Conservation (phyloP, 2,797 vertebrate species). For the Delichon dasypus region DNA sequence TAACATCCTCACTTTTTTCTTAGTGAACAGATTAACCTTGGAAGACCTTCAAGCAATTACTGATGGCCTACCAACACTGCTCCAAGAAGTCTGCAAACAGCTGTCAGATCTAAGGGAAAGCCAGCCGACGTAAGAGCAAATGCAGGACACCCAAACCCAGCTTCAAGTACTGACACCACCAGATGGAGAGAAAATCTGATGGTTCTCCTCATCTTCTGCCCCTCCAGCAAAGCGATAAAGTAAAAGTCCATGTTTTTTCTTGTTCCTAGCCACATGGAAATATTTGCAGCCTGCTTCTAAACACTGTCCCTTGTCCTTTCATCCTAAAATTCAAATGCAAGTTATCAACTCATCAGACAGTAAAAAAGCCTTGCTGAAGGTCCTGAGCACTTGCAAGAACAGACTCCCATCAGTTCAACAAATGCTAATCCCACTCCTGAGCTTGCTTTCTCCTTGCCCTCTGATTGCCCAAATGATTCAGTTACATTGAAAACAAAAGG, state of each 20-base stretch:
- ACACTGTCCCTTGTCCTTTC: background rate
- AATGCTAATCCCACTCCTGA: background rate
- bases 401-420: background rate
- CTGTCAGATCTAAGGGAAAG: background rate
- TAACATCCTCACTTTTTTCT: background rate
- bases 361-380: background rate
- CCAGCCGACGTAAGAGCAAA: fast-evolving
- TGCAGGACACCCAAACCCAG: background rate
- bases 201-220: background rate
- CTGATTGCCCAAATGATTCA: background rate
- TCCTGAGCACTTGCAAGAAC: background rate
- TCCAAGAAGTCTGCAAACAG: background rate
- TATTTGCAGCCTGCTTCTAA: background rate
- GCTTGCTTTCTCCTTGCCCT: background rate
- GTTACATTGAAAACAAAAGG: background rate
- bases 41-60: background rate
- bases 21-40: background rate
- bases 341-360: background rate
- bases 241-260: background rate
- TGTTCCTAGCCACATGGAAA: background rate
- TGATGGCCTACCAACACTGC: background rate
- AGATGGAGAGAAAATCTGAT: background rate
- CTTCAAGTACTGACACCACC: background rate
- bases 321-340: background rate
- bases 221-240: background rate